Percentiles rank a stretch among this genome's conserved stretches.
Evolutionary conservation across 2,797 vertebrate genomes (phyloP).

Genomic region (Tokudaia muenninki): DNA sequence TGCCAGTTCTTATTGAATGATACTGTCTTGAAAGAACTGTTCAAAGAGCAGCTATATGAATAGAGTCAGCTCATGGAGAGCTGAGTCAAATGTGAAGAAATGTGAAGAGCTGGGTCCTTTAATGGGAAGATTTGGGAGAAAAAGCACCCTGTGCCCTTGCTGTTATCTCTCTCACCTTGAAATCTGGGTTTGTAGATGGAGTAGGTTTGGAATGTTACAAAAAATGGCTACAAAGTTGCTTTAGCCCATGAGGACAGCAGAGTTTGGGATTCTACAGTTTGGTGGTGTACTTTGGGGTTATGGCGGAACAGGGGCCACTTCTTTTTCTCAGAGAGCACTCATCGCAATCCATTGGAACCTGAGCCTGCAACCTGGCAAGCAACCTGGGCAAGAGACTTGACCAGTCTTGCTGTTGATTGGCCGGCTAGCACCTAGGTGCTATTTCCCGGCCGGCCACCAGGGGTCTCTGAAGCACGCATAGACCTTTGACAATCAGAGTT

Average conservation of each 20-base stretch:
- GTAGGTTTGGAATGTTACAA: not conserved
- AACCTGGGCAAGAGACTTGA: not conserved
- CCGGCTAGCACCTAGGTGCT: not conserved
- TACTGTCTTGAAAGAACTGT: not conserved
- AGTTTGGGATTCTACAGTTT: not conserved
- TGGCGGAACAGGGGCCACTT: not conserved
- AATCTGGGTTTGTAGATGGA: not conserved
- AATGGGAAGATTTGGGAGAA: not conserved
- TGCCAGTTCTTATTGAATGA: not conserved
- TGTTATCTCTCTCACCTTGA: not conserved
- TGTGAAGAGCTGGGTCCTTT: no score
- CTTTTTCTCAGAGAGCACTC: not conserved
- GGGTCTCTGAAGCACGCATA: conserved; percentile 22
- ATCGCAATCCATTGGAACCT: not conserved
- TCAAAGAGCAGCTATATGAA: not conserved
- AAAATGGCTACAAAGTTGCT: not conserved
- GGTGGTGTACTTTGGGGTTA: not conserved
- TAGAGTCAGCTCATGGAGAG: not conserved
- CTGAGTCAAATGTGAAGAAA: not conserved
- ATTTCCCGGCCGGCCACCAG: conserved; percentile 57
- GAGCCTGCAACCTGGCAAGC: not conserved
- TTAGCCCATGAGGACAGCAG: not conserved
- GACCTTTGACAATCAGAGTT: not conserved
- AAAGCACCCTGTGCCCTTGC: not conserved
- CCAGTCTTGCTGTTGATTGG: not conserved